phyloP scores from a whole-genome alignment of 2,888 invertebrate genomes.

The Leptarthrus brevirostris region DNA sequence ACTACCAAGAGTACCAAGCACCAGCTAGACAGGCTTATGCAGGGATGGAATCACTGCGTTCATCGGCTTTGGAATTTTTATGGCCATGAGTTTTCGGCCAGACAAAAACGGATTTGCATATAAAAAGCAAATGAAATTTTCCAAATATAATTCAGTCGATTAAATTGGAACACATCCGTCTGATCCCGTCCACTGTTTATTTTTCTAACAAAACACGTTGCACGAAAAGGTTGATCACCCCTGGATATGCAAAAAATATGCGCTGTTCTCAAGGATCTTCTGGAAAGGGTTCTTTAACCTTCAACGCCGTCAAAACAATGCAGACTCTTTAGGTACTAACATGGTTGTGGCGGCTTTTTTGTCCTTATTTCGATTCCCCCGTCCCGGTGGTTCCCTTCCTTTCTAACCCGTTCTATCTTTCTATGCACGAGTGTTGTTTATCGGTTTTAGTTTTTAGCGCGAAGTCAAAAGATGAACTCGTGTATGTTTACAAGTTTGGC shows the following conservation, averaged over 20 bases:
- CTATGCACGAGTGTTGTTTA: conserved; percentile 11
- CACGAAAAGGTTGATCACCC: conserved; percentile 37
- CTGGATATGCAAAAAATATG: conserved; percentile 35
- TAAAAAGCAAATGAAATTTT: conserved; percentile 11
- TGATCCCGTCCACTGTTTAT: no score
- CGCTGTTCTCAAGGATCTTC: conserved; percentile 54
- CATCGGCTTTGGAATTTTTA: neutral
- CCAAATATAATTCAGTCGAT: conserved; percentile 6
- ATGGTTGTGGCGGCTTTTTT: conserved; percentile 25
- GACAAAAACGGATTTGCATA: conserved; percentile 19
- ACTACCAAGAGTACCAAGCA: neutral
- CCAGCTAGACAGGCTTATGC: conserved; percentile 8
- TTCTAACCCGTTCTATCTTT: neutral
- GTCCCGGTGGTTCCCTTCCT: neutral
- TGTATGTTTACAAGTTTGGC: conserved; percentile 49
- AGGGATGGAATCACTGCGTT: neutral
- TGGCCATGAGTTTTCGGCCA: neutral
- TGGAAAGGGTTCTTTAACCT: conserved; percentile 55
- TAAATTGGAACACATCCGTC: neutral
- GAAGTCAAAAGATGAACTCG: conserved; percentile 41
- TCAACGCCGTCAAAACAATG: conserved; percentile 55
- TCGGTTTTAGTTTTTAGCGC: conserved; percentile 49
- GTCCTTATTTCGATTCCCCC: neutral
- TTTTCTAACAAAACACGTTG: no score
- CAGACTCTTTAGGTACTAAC: conserved; percentile 36